These are phyloP conservation scores for Pachycephus smyrnensis DNA, from an alignment of 2,888 invertebrate species.

Conservation along the genomic window DNA sequence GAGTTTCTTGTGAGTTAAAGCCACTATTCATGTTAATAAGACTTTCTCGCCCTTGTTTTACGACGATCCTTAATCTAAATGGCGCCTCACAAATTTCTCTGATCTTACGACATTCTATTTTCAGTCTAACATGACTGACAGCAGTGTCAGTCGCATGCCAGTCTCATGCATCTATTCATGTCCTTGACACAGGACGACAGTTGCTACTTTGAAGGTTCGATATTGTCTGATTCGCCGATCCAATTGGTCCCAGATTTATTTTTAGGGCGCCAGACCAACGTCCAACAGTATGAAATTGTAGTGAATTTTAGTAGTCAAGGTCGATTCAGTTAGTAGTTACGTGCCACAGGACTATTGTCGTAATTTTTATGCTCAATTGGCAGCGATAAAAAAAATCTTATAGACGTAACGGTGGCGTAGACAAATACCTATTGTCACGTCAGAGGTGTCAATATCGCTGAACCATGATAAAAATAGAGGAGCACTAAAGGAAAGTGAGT, in stretches of 20 bases:
- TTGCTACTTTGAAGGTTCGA: neutral
- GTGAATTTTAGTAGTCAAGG: neutral
- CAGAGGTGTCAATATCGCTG: neutral
- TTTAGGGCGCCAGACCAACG: neutral
- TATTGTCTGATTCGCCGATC: neutral
- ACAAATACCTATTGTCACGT: neutral
- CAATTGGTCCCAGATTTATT: neutral
- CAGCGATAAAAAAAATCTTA: neutral
- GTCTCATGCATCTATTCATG: neutral
- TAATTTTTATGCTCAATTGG: neutral
- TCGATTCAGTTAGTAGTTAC: neutral
- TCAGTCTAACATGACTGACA: neutral
- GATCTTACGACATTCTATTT: neutral
- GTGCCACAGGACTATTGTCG: neutral
- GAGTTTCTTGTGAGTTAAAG: neutral
- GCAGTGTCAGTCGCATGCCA: neutral
- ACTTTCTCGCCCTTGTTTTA: neutral
- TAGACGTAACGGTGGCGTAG: neutral
- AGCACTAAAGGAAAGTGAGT: neutral
- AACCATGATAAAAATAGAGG: neutral
- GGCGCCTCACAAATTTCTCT: neutral
- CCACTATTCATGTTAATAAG: neutral
- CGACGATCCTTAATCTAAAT: neutral
- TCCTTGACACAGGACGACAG: neutral
- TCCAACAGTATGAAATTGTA: neutral